Base-by-base conservation (phyloP, 2,888 invertebrate species). In the Drosophila rellima region DNA sequence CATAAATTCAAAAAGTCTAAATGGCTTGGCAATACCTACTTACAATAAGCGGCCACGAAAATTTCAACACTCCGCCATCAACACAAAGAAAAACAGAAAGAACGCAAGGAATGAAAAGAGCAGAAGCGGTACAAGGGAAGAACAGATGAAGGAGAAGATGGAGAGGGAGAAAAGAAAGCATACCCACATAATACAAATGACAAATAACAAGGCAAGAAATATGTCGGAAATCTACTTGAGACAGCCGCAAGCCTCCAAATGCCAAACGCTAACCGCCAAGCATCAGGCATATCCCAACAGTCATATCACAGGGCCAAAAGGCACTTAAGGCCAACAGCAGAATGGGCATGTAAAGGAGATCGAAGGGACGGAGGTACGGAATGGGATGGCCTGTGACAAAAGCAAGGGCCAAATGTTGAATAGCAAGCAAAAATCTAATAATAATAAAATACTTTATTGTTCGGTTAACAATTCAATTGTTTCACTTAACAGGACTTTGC, bases 381-480 rank as follows among this genome's bases (percentile, higher is more conserved):
- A 15, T 3, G 13, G 7, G 11, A 8, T 20, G 11, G 50, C 35
- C n/a, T 45, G 63, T 48, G 48, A 70, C 75, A 78, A 77, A 73
- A 70, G 79, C 70, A 70, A 66, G 62, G 70, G 39, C 65, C 76
- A 74, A 75, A 75, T 74, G 74, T 20, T 59, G 61, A 70, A 31
- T 47, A 66, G 55, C 74, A 54, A 70, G 60, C 67, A 67, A 76
- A 84, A 89, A 84, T 84, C 87, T 83, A 83, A 87, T 87, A 83
- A 83, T 75, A 83, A 84, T 87, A 83, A 83, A 83, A 83, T 87
- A 87, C 84, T 83, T 83, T 83, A 83, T 83, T 83, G 84, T 83
- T 84, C 84, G 75, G 83, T 86, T 83, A 83, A 83, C 83, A 83
- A 87, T 83, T 87, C 83, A 83, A 83, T 83, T 83, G 87, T 83